A percentile compares a stretch with the other conserved stretches of the same genome.
Evolutionary conservation across 2,113 vertebrate species (phyloP).

Genomic region (Platichthys flesus): DNA sequence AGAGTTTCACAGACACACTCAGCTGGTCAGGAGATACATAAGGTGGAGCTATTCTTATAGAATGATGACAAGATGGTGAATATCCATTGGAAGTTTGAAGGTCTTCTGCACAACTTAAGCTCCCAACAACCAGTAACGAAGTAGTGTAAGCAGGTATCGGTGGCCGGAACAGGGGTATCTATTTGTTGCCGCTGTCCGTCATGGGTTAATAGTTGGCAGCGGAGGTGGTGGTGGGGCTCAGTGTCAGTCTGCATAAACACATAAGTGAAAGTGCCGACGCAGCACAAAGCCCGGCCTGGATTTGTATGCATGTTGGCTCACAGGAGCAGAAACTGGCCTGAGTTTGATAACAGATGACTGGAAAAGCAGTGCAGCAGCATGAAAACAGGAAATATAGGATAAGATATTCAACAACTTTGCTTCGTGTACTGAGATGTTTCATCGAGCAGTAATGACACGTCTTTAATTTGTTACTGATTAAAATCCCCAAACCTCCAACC

Average conservation of each 20-base stretch:
- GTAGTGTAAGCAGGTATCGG: no score
- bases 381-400: background rate
- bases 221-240: background rate
- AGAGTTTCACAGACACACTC: slow-evolving; percentile 11
- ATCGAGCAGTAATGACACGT: background rate
- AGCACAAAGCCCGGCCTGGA: slow-evolving; percentile 57
- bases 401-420: no score
- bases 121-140: no score
- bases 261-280: slow-evolving; percentile 63
- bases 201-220: slow-evolving; percentile 55
- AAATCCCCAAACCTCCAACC: background rate
- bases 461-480: background rate
- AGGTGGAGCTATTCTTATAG: slow-evolving; percentile 47
- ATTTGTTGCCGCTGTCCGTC: slow-evolving; percentile 32
- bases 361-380: background rate
- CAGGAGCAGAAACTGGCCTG: slow-evolving; percentile 8
- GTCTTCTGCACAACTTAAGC: no score
- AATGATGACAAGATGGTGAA: slow-evolving; percentile 1
- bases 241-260: slow-evolving; percentile 67
- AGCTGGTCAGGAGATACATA: background rate
- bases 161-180: no score
- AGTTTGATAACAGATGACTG: background rate
- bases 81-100: background rate
- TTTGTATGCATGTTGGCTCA: slow-evolving; percentile 62
- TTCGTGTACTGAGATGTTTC: no score